phyloP scores from a whole-genome alignment of 2,888 invertebrate species.

The Tillus elongatus region DNA sequence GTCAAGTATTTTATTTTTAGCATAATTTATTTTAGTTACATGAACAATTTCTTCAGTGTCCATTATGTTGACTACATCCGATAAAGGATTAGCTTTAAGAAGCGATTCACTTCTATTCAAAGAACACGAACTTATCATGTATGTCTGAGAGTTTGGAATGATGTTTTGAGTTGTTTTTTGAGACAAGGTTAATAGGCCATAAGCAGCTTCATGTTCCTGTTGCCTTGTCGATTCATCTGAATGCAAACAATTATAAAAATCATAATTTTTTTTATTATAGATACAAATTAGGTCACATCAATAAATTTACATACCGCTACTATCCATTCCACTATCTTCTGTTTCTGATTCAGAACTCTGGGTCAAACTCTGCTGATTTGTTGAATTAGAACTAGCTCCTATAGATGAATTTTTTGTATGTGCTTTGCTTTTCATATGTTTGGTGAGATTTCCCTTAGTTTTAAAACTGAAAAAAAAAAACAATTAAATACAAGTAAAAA shows the following conservation, averaged over 20 bases:
- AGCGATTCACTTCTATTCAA: not conserved
- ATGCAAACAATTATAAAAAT: no score
- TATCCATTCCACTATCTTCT: slow-evolving; percentile 59
- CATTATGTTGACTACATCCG: slow-evolving; percentile 29
- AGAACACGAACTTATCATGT: slow-evolving; percentile 17
- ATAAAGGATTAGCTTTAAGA: slow-evolving; percentile 8
- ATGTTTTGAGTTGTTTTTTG: slow-evolving; percentile 42
- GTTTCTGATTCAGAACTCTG: slow-evolving; percentile 42
- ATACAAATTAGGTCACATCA: not conserved
- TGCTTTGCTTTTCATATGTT: slow-evolving; percentile 97
- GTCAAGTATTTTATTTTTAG: slow-evolving; percentile 39
- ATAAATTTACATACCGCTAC: slow-evolving; percentile 50
- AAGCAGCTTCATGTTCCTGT: slow-evolving; percentile 79
- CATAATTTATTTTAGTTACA: slow-evolving; percentile 38
- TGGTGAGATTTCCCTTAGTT: slow-evolving; percentile 95
- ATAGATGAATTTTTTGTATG: slow-evolving; percentile 81
- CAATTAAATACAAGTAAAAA: no score
- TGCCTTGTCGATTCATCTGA: slow-evolving; percentile 60
- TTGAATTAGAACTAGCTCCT: slow-evolving; percentile 67
- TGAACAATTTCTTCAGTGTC: slow-evolving; percentile 39
- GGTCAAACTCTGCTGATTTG: slow-evolving; percentile 35
- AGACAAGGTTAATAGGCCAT: slow-evolving; percentile 67
- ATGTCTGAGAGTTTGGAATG: slow-evolving; percentile 19
- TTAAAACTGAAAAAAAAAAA: slow-evolving; percentile 68
- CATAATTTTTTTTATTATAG: no score